Conservation (phyloP, 2,113 vertebrate species). For the Mungos mungo region DNA sequence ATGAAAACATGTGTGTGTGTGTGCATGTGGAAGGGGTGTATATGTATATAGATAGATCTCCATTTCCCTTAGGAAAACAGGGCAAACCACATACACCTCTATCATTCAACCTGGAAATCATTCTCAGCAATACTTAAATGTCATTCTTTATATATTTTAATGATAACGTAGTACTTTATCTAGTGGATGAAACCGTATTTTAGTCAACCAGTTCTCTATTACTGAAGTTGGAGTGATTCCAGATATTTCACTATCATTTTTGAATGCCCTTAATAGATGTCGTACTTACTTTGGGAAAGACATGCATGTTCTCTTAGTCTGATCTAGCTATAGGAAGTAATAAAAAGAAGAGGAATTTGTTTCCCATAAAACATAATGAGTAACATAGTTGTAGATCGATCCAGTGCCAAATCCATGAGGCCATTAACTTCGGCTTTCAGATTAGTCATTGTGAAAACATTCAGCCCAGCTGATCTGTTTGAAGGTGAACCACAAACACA, state of each 20-base stretch:
- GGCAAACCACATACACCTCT: background rate
- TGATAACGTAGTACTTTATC: background rate
- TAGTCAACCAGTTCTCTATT: background rate
- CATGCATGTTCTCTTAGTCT: background rate
- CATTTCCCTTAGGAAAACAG: background rate
- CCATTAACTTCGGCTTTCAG: background rate
- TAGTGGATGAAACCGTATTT: background rate
- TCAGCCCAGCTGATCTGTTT: background rate
- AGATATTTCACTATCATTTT: background rate
- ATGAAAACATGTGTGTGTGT: background rate
- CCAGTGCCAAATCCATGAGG: background rate
- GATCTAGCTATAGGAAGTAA: background rate
- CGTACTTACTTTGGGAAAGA: background rate
- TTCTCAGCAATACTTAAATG: background rate
- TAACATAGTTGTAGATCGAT: background rate
- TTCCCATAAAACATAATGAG: background rate
- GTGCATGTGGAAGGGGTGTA: background rate
- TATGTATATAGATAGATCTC: background rate
- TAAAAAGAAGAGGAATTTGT: background rate
- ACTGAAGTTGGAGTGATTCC: background rate
- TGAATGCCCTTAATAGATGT: background rate
- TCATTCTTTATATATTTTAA: background rate
- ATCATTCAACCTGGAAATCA: background rate
- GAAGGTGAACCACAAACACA: fast-evolving
- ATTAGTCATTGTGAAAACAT: background rate